Evolutionary conservation across 2,888 invertebrate genomes (phyloP).

Genomic region (Rotaria magnacalcarata): DNA sequence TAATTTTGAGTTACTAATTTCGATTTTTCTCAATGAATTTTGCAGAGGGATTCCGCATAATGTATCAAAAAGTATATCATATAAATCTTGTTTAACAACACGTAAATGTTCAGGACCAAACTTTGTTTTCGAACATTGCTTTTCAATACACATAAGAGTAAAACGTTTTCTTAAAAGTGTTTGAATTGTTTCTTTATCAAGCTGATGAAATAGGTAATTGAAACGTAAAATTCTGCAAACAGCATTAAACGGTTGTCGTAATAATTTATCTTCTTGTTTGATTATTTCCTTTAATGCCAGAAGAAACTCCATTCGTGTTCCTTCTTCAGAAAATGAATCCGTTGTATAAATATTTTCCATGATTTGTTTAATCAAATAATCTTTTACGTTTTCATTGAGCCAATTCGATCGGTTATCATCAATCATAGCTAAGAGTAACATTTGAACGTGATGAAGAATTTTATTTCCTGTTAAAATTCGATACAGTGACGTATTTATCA

Average conservation of each 20-base stretch:
- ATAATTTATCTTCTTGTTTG: neutral
- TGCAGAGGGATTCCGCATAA: neutral
- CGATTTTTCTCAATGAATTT: neutral
- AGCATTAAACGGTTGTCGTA: neutral
- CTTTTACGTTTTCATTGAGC: neutral
- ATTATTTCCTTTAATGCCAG: neutral
- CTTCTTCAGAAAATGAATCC: constrained; percentile 4
- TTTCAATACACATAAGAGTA: neutral
- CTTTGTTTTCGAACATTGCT: neutral
- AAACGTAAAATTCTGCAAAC: neutral
- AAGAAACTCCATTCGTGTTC: neutral
- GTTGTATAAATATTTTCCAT: neutral
- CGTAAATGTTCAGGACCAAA: neutral
- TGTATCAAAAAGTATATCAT: neutral
- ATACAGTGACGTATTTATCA: neutral
- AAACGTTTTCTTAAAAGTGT: neutral
- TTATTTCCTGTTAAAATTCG: neutral
- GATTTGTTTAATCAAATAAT: neutral
- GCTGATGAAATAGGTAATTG: neutral
- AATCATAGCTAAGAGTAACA: too few relatives aligned
- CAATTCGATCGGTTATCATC: neutral
- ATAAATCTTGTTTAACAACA: neutral
- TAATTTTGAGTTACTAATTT: neutral
- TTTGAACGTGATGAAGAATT: neutral
- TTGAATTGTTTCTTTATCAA: neutral